These are phyloP conservation scores for Noctua janthina DNA, from an alignment of 2,888 invertebrate genomes.

Conservation along the genomic window DNA sequence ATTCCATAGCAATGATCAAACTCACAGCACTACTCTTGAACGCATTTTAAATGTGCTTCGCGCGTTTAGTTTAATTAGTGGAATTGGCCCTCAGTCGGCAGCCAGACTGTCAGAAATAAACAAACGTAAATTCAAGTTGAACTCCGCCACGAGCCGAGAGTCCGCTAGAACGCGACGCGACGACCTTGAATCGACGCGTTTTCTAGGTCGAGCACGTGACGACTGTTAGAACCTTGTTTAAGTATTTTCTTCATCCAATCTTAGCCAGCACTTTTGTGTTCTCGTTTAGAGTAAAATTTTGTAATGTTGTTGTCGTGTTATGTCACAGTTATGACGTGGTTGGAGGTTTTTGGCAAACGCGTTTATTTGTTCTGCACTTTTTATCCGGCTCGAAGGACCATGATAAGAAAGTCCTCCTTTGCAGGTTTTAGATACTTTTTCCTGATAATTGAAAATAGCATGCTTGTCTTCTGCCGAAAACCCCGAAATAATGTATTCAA, in stretches of 20 bases:
- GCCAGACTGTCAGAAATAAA: constrained; percentile 45
- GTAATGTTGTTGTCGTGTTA: constrained; percentile 9
- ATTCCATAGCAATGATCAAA: background rate
- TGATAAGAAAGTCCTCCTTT: background rate
- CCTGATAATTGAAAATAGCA: background rate
- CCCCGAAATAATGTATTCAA: background rate
- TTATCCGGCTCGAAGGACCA: constrained; percentile 8
- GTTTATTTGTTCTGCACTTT: background rate
- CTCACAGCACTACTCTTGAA: background rate
- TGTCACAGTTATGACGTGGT: background rate
- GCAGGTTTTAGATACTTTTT: background rate
- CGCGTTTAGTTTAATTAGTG: constrained; percentile 4
- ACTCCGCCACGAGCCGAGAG: background rate
- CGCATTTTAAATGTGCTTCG: background rate
- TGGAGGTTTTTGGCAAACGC: background rate
- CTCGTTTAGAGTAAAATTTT: background rate
- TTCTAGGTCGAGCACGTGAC: constrained; percentile 55
- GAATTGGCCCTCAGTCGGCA: constrained; percentile 3
- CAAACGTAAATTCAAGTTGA: constrained; percentile 33
- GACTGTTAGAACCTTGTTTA: background rate
- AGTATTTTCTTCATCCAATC: constrained; percentile 17
- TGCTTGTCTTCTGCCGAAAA: background rate
- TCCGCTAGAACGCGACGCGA: constrained; percentile 23
- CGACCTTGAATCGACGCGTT: constrained; percentile 45
- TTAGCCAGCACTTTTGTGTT: constrained; percentile 14